phyloP scores from a whole-genome alignment of 2,797 vertebrate species.

The Gephyroberyx darwinii region DNA sequence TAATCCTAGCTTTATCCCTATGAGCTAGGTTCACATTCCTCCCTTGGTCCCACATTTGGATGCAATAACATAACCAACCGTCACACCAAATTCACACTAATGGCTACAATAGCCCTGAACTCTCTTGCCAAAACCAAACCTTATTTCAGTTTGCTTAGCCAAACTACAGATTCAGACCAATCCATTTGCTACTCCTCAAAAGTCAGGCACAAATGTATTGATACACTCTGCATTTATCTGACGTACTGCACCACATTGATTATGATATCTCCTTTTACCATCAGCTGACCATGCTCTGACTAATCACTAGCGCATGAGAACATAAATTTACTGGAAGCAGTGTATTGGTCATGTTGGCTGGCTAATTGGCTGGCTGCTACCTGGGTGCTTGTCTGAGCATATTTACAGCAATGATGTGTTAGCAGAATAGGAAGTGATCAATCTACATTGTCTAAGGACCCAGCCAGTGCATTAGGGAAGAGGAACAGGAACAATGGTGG shows the following conservation, averaged over 20 bases:
- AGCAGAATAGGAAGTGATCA: constrained; percentile 45
- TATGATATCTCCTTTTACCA: constrained; percentile 17
- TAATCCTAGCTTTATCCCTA: neutral
- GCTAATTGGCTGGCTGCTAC: constrained; percentile 16
- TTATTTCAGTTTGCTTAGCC: constrained; percentile 1
- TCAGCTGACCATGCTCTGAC: constrained; percentile 50
- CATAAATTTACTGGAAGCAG: constrained; percentile 60
- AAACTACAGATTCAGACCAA: constrained; percentile 3
- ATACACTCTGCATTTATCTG: constrained; percentile 9
- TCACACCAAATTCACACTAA: constrained; percentile 1
- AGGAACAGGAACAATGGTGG: constrained; percentile 41
- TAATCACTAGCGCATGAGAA: constrained; percentile 49
- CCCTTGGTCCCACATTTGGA: constrained; percentile 6
- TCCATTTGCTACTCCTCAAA: neutral
- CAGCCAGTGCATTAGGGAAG: constrained; percentile 15
- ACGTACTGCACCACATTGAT: constrained; percentile 25
- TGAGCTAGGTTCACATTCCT: neutral
- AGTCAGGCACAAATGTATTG: constrained; percentile 11
- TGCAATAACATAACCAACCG: constrained; percentile 5
- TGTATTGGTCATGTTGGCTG: constrained; percentile 46
- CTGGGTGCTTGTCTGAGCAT: constrained; percentile 45
- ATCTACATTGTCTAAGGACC: constrained; percentile 30
- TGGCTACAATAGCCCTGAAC: neutral
- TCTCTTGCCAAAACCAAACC: neutral
- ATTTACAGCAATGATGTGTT: constrained; percentile 48